phyloP scores from a whole-genome alignment of 2,888 invertebrate species.

The Camptogramma bilineatum region DNA sequence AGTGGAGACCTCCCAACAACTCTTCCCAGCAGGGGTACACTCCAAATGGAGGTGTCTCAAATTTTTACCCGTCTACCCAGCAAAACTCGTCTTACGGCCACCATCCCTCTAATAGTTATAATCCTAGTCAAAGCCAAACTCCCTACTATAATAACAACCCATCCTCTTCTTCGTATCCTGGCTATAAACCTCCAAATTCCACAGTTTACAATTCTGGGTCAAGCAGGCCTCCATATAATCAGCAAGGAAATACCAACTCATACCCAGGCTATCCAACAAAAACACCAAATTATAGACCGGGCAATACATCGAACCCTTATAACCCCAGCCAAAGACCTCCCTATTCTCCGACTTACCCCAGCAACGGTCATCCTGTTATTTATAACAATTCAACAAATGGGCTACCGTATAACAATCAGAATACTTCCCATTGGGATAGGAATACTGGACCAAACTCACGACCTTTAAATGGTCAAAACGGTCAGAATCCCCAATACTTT shows the following conservation, averaged over 20 bases:
- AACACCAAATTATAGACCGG: conserved; percentile 22
- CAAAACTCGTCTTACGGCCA: conserved; percentile 19
- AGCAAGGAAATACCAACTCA: conserved; percentile 26
- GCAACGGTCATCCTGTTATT: conserved; percentile 31
- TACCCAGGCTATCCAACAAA: conserved; percentile 29
- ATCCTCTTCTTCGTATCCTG: conserved; percentile 20
- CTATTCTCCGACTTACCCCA: conserved; percentile 37
- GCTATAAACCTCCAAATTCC: conserved; percentile 25
- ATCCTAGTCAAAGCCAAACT: conserved; percentile 21
- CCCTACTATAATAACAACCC: conserved; percentile 19
- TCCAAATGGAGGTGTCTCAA: conserved; percentile 24
- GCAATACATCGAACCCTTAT: conserved; percentile 21
- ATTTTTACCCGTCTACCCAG: conserved; percentile 17
- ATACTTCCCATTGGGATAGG: conserved; percentile 26
- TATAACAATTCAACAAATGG: conserved; percentile 28
- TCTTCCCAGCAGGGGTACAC: conserved; percentile 29
- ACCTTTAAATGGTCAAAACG: conserved; percentile 31
- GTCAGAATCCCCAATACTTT: conserved; percentile 31
- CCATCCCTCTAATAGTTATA: conserved; percentile 8
- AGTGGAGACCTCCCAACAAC: conserved; percentile 21
- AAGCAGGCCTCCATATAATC: conserved; percentile 28
- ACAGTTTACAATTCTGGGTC: conserved; percentile 29
- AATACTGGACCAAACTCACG: conserved; percentile 31
- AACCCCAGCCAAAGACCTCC: conserved; percentile 40
- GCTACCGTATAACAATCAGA: conserved; percentile 28